These are phyloP conservation scores for Anoplolepis gracilipes DNA, from an alignment of 1,140 invertebrate species.

Conservation along the genomic window DNA sequence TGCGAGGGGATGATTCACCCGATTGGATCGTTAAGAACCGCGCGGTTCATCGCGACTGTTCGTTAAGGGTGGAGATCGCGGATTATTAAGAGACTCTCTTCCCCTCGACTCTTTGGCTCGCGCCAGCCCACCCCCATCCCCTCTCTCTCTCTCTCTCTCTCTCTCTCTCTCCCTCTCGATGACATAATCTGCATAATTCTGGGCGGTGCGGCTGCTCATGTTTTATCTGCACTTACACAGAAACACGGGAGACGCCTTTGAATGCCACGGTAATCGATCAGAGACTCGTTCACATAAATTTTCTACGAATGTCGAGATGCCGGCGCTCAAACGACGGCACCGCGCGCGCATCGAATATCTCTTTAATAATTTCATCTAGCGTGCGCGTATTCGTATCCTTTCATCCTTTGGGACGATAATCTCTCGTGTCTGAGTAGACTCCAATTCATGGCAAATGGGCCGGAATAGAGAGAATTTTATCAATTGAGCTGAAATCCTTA, in stretches of 20 bases:
- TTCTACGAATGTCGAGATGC: conserved; percentile 48
- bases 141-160: not conserved
- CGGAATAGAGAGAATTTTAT: conserved; percentile 61
- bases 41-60: conserved; percentile 39
- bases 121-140: not conserved
- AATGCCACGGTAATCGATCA: conserved; percentile 54
- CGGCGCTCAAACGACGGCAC: conserved; percentile 53
- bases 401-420: conserved; percentile 56
- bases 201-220: conserved; percentile 23
- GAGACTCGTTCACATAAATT: conserved; percentile 52
- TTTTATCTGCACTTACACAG: conserved; percentile 55
- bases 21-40: conserved; percentile 24
- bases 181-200: conserved; percentile 58
- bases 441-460: conserved; percentile 54
- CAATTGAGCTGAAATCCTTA: conserved; percentile 51
- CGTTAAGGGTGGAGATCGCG: conserved; percentile 31
- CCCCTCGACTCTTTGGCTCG: conserved; percentile 27
- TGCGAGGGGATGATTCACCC: conserved; percentile 15
- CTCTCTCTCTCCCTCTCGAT: not conserved
- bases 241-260: conserved; percentile 43
- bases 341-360: conserved; percentile 40
- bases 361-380: conserved; percentile 59
- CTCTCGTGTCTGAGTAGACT: conserved; percentile 59
- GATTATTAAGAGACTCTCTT: conserved; percentile 52
- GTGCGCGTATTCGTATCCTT: conserved; percentile 38